Base-by-base conservation (phyloP, 1,140 invertebrate species). In the Zaprionus africanus region DNA sequence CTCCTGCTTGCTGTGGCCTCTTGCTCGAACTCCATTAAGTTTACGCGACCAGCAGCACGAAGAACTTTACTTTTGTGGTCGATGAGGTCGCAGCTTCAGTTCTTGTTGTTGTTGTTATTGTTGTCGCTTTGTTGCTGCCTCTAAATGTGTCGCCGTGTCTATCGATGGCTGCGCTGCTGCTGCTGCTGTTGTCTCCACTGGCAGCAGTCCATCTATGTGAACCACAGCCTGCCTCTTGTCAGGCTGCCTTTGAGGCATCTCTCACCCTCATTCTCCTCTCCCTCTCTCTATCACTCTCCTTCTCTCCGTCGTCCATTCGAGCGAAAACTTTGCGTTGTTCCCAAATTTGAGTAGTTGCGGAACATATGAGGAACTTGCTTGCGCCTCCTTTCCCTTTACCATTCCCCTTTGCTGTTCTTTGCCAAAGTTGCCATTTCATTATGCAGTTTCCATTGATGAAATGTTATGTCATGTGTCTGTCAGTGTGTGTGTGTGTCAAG, bases 1-100 rank as follows among this genome's bases (percentile, higher is more conserved):
- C 61, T 79, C 15, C 5, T 38, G 13, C 41, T 51, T 51, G 9
- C 65, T 57, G 49, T 73, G 72, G 63, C 68, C 70, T 79, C 68
- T 79, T 72, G 73, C 76, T 11, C 76, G 79, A 90, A 90, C 81
- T 90, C 85, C 85, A 90, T 90, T 90, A 90, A 90, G 86, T 90
- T 85, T 78, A 90, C 86, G 85, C 85, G 76, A 76, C 76, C 76
- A 76, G 49, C 65, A 70, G 66, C 71, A 72, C 70, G 71, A 88
- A 84, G 78, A 88, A 88, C 85, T 88, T 88, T 88, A 87, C 64
- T 80, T 88, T 79, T 90, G 85, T 78, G 82, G 85, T 81, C 81
- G 75, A 57, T 59, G 70, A 58, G 54, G 71, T 78, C 28, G 53
- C 66, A 43, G 65, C 73, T 63, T 58, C 67, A 26, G 4, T 26